Conservation (phyloP, 92 coral and sea anemone genomes). For the Plumapathes pennacea region DNA sequence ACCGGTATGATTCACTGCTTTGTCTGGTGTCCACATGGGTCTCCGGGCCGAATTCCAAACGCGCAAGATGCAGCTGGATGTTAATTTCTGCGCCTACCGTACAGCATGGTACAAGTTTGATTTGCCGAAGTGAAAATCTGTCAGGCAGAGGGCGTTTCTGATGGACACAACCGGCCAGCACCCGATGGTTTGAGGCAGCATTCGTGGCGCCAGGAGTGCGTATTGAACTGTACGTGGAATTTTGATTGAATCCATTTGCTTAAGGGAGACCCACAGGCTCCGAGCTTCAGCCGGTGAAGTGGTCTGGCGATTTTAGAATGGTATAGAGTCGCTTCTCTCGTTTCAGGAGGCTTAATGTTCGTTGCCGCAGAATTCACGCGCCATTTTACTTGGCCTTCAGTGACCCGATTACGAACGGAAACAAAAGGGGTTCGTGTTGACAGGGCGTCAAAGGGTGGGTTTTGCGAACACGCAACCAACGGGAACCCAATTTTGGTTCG, state of each 20-base stretch:
- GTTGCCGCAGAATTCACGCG: slow-evolving; percentile 6
- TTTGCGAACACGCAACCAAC: slow-evolving; percentile 49
- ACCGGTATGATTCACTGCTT: slow-evolving; percentile 89
- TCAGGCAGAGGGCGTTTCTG: too few species aligned
- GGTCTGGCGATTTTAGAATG: too few species aligned
- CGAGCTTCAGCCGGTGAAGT: too few species aligned
- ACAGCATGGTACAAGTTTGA: too few species aligned
- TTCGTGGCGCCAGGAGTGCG: slow-evolving; percentile 78
- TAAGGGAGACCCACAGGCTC: too few species aligned
- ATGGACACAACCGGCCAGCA: slow-evolving; percentile 12
- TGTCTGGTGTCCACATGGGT: slow-evolving; percentile 94
- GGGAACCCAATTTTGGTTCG: slow-evolving; percentile 57
- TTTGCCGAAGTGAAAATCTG: too few species aligned
- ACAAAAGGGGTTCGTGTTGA: slow-evolving; percentile 63
- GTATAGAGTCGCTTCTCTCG: too few species aligned
- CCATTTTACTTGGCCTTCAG: slow-evolving; percentile 40
- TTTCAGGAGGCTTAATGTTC: slow-evolving; percentile 26
- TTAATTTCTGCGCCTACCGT: too few species aligned
- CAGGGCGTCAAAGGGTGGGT: slow-evolving; percentile 63
- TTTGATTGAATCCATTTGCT: slow-evolving; percentile 74
- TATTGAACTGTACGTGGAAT: slow-evolving; percentile 67
- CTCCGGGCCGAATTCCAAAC: slow-evolving; percentile 87
- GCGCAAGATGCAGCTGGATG: slow-evolving; percentile 95
- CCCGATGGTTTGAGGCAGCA: slow-evolving; percentile 33
- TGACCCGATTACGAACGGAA: slow-evolving; percentile 84